phyloP scores from a whole-genome alignment of 2,888 invertebrate genomes.

The Tipula helvola region DNA sequence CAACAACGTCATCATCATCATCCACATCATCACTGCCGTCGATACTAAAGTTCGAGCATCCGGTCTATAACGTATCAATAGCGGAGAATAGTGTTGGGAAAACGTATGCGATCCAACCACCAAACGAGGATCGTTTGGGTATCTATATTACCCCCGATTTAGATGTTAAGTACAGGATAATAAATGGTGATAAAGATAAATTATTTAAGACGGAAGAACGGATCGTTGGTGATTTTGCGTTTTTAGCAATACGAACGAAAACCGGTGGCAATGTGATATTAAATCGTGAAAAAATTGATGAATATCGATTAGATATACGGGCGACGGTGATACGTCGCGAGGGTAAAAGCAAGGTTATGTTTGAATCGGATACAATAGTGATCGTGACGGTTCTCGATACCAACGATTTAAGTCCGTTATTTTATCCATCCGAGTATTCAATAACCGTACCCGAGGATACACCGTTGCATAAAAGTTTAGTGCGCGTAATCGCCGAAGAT shows the following conservation, averaged over 20 bases:
- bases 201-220: constrained; percentile 88
- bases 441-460: constrained; percentile 80
- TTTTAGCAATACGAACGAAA: constrained; percentile 77
- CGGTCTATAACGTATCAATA: constrained; percentile 76
- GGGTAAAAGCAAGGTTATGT: constrained; percentile 42
- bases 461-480: constrained; percentile 67
- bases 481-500: constrained; percentile 79
- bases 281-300: constrained; percentile 83
- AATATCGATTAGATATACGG: constrained; percentile 65
- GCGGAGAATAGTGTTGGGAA: constrained; percentile 87
- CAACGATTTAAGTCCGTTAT: constrained; percentile 87
- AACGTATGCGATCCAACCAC: constrained; percentile 62
- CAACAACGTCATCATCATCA: background rate
- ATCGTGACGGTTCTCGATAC: constrained; percentile 65
- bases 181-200: constrained; percentile 74
- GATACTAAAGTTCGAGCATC: constrained; percentile 44
- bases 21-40: constrained; percentile 6
- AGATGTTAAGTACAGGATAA: constrained; percentile 73
- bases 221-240: constrained; percentile 88
- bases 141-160: constrained; percentile 44
- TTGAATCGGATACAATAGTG: constrained; percentile 60
- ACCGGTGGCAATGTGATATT: constrained; percentile 80
- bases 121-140: constrained; percentile 69
- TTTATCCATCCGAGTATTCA: constrained; percentile 80
- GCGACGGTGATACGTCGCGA: constrained; percentile 49